Evolutionary conservation across 2,888 invertebrate species (phyloP), one percentile per base, ranked within the genome.

Genomic region (Neocrepidodera transversa): DNA sequence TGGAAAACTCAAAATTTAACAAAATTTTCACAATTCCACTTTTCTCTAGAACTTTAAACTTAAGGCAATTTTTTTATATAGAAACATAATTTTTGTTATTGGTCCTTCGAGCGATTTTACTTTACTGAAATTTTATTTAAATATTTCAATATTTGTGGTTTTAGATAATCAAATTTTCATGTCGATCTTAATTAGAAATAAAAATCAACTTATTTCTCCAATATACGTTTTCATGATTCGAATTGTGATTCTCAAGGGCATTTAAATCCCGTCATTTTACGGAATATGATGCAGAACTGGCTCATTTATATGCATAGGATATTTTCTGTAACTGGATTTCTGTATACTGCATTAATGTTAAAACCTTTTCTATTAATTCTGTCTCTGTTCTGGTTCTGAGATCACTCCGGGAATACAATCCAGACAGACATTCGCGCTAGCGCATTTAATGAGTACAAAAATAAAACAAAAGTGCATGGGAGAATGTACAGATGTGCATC

Each of bases 261-360:
- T 59, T 63, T 63, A 62, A 63, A 61, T 45, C 63, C 60, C 58
- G 53, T 60, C 61, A 60, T 58, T 63, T 60, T 63, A 63, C 62
- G 49, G 60, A 65, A 62, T 63, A 60, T 63, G 64, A 67, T 62
- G 64, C 63, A 64, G 62, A 63, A 59, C 52, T 50, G 49, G 59
- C 63, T 70, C 72, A 70, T 72, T 70, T 67, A 69, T 71, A 72
- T 72, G 72, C 71, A 72, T 72, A 67, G 70, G 65, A 68, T 71
- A 71, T 69, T 69, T 72, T 70, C 69, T 71, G 62, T 66, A 62
- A 66, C 67, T 66, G 70, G 60, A 68, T 69, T 64, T 67, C 62
- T 52, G 47, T 52, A 52, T 32, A 64, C 63, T 66, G 62, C 66
- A 61, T 63, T 65, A 67, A 67, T 65, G 59, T 54, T 53, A 45